Conservation (phyloP, 37 sponge, comb jelly and placozoan species). For the Corticium candelabrum region DNA sequence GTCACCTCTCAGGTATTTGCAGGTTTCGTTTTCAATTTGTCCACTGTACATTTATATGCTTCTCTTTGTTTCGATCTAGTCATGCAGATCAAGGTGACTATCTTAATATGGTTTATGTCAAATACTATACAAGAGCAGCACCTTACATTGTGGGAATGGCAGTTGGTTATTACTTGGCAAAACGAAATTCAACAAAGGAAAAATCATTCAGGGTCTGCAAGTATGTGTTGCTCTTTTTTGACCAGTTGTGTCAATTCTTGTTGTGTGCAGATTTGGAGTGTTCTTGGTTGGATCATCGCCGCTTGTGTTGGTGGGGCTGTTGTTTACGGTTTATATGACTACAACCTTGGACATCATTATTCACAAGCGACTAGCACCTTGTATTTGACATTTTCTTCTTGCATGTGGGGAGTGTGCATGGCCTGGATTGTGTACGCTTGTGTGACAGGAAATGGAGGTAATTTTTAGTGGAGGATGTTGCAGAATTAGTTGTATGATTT, state of each 20-base stretch:
- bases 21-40: no score
- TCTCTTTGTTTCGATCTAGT: no score
- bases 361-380: not conserved
- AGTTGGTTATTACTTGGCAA: conserved; percentile 37
- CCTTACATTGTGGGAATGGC: conserved; percentile 72
- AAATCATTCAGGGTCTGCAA: no score
- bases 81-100: not conserved
- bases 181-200: no score
- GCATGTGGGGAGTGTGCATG: conserved; percentile 42
- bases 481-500: no score
- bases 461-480: not conserved
- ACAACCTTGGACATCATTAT: conserved; percentile 30
- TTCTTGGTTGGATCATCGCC: not conserved
- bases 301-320: not conserved
- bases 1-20: no score
- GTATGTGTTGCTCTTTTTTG: no score
- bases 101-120: conserved; percentile 22
- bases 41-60: no score
- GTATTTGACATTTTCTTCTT: not conserved
- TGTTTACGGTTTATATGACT: conserved; percentile 46
- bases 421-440: conserved; percentile 53
- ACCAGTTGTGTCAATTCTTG: no score
- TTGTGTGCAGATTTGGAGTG: not conserved
- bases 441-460: conserved; percentile 67
- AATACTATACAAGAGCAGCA: conserved; percentile 51